A percentile compares a stretch with the other conserved stretches of the same genome.
Conservation (phyloP, 2,113 vertebrate genomes). For the Pelvicachromis taeniatus region DNA sequence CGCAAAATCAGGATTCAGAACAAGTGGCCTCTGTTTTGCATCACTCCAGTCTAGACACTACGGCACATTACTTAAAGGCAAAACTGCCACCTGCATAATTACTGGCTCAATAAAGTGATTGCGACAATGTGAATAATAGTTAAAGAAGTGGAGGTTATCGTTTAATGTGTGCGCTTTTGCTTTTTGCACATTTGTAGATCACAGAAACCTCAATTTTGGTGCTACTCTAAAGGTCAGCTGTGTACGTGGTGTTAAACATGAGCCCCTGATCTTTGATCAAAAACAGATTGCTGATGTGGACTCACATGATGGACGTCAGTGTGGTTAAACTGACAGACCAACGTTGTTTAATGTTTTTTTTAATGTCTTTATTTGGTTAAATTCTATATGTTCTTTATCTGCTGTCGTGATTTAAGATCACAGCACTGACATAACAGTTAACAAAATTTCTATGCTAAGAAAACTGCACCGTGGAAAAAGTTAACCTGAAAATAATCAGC, state of each 20-base stretch:
- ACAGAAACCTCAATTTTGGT: neutral
- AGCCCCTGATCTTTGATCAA: neutral
- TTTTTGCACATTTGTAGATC: conserved; percentile 3
- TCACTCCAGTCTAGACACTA: conserved; percentile 52
- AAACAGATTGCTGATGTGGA: neutral
- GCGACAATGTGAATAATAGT: conserved; percentile 15
- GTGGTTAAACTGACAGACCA: neutral
- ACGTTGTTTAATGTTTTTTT: neutral
- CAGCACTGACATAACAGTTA: neutral
- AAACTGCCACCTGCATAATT: conserved; percentile 26
- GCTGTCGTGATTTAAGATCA: neutral
- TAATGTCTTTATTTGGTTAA: neutral
- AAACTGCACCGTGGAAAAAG: neutral
- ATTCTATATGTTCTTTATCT: neutral
- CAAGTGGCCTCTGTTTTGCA: conserved; percentile 54
- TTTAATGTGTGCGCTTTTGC: neutral
- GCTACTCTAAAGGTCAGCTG: neutral
- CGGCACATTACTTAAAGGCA: conserved; percentile 9
- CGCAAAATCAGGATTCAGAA: conserved; percentile 30
- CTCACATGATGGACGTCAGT: neutral
- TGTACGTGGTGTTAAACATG: neutral
- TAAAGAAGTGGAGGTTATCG: conserved; percentile 33
- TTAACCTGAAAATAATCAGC: neutral
- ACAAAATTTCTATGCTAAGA: neutral
- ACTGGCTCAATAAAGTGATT: conserved; percentile 13